A percentile compares a stretch with the other conserved stretches of the same genome.
Evolutionary conservation across 2,797 vertebrate species (phyloP).

Genomic region (Salmo trutta): DNA sequence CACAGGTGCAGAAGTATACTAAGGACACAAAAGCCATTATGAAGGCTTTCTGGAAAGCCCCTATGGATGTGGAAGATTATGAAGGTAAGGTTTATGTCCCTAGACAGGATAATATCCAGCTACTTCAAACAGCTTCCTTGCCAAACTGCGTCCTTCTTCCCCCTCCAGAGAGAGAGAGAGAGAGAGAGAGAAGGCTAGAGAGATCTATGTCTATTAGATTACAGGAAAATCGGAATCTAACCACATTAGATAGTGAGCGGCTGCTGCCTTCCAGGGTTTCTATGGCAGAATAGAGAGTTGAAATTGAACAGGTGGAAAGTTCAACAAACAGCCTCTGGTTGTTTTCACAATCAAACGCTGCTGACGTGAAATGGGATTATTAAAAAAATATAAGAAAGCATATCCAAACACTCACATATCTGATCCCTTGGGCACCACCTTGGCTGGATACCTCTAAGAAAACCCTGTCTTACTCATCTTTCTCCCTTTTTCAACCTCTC

Average conservation of each 20-base stretch:
- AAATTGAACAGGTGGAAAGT: conserved; percentile 26
- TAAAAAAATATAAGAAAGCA: background rate
- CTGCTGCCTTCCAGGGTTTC: conserved; percentile 21
- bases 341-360: conserved; percentile 29
- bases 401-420: background rate
- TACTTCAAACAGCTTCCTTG: conserved; percentile 8
- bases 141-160: conserved; percentile 34
- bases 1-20: conserved; percentile 12
- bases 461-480: background rate
- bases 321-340: conserved; percentile 28
- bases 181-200: no score
- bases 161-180: background rate
- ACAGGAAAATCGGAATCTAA: conserved; percentile 2
- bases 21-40: conserved; percentile 16
- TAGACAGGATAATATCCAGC: conserved; percentile 15
- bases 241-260: conserved; percentile 37
- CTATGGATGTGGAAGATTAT: conserved; percentile 19
- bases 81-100: conserved; percentile 15
- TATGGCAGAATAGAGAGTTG: conserved; percentile 34
- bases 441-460: background rate
- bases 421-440: background rate
- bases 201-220: conserved; percentile 10
- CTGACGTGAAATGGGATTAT: conserved; percentile 10
- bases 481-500: background rate
- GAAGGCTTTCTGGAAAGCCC: conserved; percentile 43